Conservation (phyloP, 1,140 invertebrate species). For the Coptotermes formosanus region DNA sequence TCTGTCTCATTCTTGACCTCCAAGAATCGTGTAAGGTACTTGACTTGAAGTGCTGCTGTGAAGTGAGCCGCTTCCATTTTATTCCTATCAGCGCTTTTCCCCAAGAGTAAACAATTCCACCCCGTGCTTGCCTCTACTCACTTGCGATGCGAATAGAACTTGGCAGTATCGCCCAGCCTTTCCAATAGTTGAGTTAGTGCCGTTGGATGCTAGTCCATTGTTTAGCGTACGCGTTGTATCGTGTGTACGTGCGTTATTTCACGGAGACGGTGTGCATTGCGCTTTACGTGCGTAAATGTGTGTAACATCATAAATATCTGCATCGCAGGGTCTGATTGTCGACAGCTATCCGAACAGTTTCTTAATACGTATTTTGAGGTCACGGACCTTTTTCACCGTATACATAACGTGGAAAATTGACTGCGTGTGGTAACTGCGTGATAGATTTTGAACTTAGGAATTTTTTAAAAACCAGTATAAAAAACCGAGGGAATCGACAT, state of each 20-base stretch:
- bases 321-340: not conserved
- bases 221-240: not conserved
- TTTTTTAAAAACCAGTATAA: no score
- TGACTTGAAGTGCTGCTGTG: not conserved
- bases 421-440: no score
- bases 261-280: not conserved
- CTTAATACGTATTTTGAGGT: no score
- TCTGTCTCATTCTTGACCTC: no score
- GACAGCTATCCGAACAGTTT: not conserved
- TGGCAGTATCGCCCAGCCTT: not conserved
- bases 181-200: not conserved
- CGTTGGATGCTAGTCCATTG: not conserved
- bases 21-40: not conserved
- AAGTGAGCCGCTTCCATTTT: not conserved
- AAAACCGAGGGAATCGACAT: no score
- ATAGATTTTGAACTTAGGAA: no score
- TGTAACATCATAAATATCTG: not conserved
- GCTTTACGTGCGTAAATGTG: not conserved
- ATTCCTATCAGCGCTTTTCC: conserved; percentile 7
- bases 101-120: not conserved
- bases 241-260: not conserved
- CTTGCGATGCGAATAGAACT: not conserved
- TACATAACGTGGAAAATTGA: no score
- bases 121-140: not conserved
- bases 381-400: no score